These are phyloP conservation scores for Drosophila malerkotliana DNA, from an alignment of 1,140 invertebrate species.

Conservation along the genomic window DNA sequence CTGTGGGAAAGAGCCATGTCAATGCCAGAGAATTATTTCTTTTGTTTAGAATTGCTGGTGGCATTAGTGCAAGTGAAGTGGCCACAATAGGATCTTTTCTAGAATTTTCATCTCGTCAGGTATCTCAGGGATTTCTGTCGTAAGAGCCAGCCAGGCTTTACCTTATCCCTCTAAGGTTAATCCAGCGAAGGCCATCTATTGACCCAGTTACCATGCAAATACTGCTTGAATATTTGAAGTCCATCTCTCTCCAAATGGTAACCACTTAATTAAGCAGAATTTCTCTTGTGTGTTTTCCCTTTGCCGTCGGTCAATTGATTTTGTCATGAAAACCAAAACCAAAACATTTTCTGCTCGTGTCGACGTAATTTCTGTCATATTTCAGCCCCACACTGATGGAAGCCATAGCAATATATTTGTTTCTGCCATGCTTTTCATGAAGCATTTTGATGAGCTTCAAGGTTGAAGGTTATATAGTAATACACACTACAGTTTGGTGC, in stretches of 20 bases:
- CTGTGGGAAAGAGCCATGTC: slow-evolving; percentile 21
- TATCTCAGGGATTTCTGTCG: slow-evolving; percentile 12
- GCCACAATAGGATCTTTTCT: slow-evolving; percentile 9
- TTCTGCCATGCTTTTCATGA: neutral
- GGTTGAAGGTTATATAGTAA: neutral
- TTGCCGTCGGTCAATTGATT: slow-evolving; percentile 50
- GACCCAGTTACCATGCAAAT: slow-evolving; percentile 13
- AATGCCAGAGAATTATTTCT: slow-evolving; percentile 36
- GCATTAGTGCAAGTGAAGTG: slow-evolving; percentile 19
- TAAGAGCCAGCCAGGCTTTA: neutral
- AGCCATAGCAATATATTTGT: slow-evolving; percentile 23
- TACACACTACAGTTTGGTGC: neutral
- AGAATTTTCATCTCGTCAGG: slow-evolving; percentile 3
- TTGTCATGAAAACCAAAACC: slow-evolving; percentile 47
- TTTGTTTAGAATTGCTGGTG: slow-evolving; percentile 28
- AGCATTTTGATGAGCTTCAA: neutral
- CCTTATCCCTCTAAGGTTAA: neutral
- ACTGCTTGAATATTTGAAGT: slow-evolving; percentile 10
- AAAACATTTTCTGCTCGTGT: slow-evolving; percentile 29
- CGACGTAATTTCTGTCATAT: slow-evolving; percentile 36
- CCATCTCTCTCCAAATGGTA: slow-evolving; percentile 11
- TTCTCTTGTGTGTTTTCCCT: slow-evolving; percentile 21
- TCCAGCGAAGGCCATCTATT: neutral
- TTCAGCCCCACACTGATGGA: slow-evolving; percentile 28
- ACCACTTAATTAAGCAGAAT: slow-evolving; percentile 53